Conservation (phyloP, 2,888 invertebrate genomes). For the Parnassius smintheus region DNA sequence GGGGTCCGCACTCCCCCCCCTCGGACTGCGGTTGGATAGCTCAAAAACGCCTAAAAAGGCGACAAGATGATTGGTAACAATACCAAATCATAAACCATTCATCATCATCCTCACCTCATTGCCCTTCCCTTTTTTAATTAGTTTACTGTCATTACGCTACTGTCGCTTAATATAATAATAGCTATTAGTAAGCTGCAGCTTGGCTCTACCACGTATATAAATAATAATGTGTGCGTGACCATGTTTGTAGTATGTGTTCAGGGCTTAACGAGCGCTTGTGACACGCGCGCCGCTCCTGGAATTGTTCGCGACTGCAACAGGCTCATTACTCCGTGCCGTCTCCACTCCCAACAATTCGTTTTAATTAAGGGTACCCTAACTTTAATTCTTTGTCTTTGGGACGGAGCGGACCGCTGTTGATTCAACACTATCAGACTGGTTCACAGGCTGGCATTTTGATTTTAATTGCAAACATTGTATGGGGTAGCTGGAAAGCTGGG, state of each 20-base stretch:
- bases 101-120: too few relatives aligned
- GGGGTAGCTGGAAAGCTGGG: too few relatives aligned
- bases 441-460: neutral
- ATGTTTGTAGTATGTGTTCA: neutral
- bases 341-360: conserved; percentile 42
- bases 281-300: neutral
- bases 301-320: conserved; percentile 37
- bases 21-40: too few relatives aligned
- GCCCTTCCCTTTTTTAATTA: too few relatives aligned
- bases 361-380: conserved; percentile 47
- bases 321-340: conserved; percentile 42
- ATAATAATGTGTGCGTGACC: neutral
- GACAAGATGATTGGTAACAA: too few relatives aligned
- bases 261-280: conserved; percentile 4
- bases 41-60: too few relatives aligned
- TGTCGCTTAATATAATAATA: too few relatives aligned
- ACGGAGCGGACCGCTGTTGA: conserved; percentile 1
- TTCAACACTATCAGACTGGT: conserved; percentile 5
- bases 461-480: neutral
- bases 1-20: too few relatives aligned
- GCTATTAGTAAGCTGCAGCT: too few relatives aligned
- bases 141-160: too few relatives aligned
- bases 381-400: conserved; percentile 31
- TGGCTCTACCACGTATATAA: too few relatives aligned
- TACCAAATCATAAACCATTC: too few relatives aligned